These are phyloP conservation scores for Daphoenositta chrysoptera DNA, from an alignment of 2,113 vertebrate species.

Conservation along the genomic window DNA sequence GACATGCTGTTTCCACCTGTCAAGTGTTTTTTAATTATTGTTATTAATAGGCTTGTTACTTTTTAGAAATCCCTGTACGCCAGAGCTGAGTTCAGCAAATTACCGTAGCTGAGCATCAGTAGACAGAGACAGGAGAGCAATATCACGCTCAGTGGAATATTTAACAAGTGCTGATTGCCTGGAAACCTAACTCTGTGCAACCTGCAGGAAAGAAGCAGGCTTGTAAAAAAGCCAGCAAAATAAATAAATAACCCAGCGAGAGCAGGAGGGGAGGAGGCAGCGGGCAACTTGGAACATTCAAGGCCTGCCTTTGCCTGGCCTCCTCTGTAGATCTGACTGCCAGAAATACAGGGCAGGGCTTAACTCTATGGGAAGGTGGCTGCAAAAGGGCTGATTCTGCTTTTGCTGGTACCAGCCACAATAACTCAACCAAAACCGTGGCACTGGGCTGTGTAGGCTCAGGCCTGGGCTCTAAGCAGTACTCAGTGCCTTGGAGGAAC, in stretches of 20 bases:
- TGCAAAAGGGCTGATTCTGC: neutral
- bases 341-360: neutral
- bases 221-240: constrained; percentile 22
- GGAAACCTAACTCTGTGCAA: constrained; percentile 46
- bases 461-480: neutral
- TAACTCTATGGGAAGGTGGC: neutral
- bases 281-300: neutral
- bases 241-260: constrained; percentile 10
- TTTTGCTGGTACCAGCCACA: neutral
- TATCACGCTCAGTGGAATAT: constrained; percentile 58
- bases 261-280: neutral
- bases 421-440: neutral
- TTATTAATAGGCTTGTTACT: constrained; percentile 66
- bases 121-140: constrained; percentile 54
- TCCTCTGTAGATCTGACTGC: neutral
- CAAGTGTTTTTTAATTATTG: constrained; percentile 61
- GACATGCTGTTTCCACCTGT: constrained; percentile 50
- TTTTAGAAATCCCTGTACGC: neutral
- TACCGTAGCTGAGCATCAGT: neutral
- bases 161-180: constrained; percentile 59
- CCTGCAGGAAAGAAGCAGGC: constrained; percentile 1
- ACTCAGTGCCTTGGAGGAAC: neutral
- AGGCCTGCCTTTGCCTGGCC: neutral
- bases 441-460: neutral
- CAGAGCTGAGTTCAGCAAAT: constrained; percentile 65